These are phyloP conservation scores for Lithobates pipiens DNA, from an alignment of 2,797 vertebrate species.

Conservation along the genomic window DNA sequence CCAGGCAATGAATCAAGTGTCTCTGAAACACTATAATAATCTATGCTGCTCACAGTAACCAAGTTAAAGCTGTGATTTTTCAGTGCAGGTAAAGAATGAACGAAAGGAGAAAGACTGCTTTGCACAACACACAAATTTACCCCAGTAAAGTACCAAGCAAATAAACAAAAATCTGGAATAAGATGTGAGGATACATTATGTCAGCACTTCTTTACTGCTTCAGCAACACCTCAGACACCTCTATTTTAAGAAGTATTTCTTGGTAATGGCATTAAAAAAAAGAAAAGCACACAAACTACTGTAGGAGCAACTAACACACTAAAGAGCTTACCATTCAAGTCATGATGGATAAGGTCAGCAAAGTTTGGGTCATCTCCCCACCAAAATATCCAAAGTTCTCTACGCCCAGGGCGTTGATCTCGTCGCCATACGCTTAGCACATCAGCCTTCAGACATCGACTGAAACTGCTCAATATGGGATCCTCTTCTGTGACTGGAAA, in stretches of 20 bases:
- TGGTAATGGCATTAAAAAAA: no score
- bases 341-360: constrained; percentile 93
- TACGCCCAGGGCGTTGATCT: constrained; percentile 91
- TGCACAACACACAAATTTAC: no score
- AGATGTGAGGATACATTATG: no score
- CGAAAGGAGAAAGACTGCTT: neutral
- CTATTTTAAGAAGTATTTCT: no score
- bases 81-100: neutral
- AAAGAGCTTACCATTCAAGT: constrained; percentile 85
- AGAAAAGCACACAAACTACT: no score
- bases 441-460: constrained; percentile 95
- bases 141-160: neutral
- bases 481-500: constrained; percentile 98
- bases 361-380: constrained; percentile 98
- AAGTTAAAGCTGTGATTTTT: neutral
- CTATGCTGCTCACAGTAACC: no score
- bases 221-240: no score
- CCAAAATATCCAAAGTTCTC: constrained; percentile 98
- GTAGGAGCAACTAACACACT: no score
- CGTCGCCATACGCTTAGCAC: constrained; percentile 95
- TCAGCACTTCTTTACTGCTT: no score
- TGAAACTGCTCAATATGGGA: constrained; percentile 98
- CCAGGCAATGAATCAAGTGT: neutral
- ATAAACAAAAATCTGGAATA: no score
- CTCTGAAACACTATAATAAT: neutral